phyloP scores from a whole-genome alignment of 37 sponge, comb jelly and placozoan genomes.

The Hormiphora californensis region DNA sequence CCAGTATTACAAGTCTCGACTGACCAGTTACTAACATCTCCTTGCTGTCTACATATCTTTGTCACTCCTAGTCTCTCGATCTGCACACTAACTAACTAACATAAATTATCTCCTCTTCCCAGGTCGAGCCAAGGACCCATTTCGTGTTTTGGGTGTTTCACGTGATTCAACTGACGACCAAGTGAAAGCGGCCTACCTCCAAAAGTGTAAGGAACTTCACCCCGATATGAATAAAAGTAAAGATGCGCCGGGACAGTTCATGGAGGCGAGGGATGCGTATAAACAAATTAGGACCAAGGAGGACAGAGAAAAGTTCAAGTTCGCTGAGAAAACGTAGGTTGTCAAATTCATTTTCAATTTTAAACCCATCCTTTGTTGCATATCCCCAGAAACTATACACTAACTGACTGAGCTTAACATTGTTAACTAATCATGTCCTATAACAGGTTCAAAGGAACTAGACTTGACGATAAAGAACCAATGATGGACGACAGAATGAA shows the following conservation, averaged over 20 bases:
- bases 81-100: too few species aligned
- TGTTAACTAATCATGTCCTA: too few species aligned
- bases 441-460: too few species aligned
- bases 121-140: background rate
- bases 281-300: background rate
- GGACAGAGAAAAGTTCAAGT: background rate
- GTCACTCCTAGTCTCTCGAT: too few species aligned
- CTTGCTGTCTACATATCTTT: too few species aligned
- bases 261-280: slow-evolving; percentile 19
- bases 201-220: slow-evolving; percentile 21
- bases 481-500: too few species aligned
- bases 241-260: slow-evolving; percentile 1
- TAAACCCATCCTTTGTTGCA: background rate
- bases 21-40: too few species aligned
- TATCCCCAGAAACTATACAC: background rate
- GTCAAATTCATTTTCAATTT: background rate
- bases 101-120: background rate
- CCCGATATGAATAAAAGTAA: background rate
- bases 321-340: background rate
- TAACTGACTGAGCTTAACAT: background rate
- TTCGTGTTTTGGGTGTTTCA: background rate
- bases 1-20: too few species aligned
- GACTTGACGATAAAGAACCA: too few species aligned
- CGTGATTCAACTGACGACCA: slow-evolving; percentile 8
- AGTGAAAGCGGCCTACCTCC: slow-evolving; percentile 22